Evolutionary conservation across 2,888 invertebrate species (phyloP).

Genomic region (Drosophila tanythrix): DNA sequence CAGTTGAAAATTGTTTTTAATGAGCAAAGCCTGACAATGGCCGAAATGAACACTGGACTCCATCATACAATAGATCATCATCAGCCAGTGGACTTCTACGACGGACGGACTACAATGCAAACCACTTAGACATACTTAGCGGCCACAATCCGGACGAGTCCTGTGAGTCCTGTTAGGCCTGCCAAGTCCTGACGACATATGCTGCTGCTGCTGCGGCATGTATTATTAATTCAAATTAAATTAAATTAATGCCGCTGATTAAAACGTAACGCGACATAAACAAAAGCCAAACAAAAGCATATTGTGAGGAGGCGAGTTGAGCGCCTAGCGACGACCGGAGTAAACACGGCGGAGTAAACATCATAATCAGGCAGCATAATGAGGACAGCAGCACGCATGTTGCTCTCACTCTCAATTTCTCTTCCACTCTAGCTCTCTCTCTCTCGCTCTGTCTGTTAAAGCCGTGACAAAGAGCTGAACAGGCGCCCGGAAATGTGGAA

Average conservation of each 20-base stretch:
- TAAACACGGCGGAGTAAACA: slow-evolving; percentile 35
- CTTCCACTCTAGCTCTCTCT: too few relatives aligned
- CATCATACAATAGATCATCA: slow-evolving; percentile 65
- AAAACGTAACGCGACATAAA: slow-evolving; percentile 59
- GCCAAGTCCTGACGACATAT: slow-evolving; percentile 15
- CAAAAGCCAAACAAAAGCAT: slow-evolving; percentile 62
- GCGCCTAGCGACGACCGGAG: slow-evolving; percentile 46
- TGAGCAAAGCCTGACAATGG: slow-evolving; percentile 54
- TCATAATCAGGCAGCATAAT: slow-evolving; percentile 55
- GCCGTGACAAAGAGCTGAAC: slow-evolving; percentile 45
- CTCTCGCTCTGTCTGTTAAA: slow-evolving; percentile 25
- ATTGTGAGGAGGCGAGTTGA: not conserved
- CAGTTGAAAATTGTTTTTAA: slow-evolving; percentile 56
- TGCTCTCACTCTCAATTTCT: not conserved
- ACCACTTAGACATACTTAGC: slow-evolving; percentile 77
- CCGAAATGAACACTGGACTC: slow-evolving; percentile 43
- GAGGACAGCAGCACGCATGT: slow-evolving; percentile 26
- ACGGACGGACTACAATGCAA: slow-evolving; percentile 39
- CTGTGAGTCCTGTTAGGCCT: not conserved
- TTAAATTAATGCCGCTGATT: slow-evolving; percentile 78
- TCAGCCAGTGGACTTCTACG: slow-evolving; percentile 4
- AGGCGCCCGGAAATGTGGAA: slow-evolving; percentile 74
- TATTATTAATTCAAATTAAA: slow-evolving; percentile 78
- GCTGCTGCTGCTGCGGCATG: slow-evolving; percentile 14
- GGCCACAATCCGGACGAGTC: slow-evolving; percentile 3